Percentiles rank a stretch among this genome's conserved stretches.
phyloP scores from a whole-genome alignment of 2,888 invertebrate species.

The Alviniconcha strummeri region DNA sequence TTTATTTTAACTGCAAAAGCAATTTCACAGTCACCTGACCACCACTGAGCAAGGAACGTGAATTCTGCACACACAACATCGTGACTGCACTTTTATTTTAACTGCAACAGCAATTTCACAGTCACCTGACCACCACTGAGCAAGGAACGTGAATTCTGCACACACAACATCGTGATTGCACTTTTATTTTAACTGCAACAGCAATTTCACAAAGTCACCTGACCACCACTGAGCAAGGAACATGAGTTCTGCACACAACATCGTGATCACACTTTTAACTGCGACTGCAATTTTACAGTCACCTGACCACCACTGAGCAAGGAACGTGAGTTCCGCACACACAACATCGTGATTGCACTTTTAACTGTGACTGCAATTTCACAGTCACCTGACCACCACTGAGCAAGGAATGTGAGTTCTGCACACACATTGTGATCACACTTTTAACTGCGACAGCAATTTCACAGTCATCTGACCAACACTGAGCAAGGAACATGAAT shows the following conservation, averaged over 20 bases:
- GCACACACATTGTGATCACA: constrained; percentile 65
- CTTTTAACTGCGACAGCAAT: no score
- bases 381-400: constrained; percentile 89
- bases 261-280: no score
- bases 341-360: no score
- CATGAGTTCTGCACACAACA: constrained; percentile 76
- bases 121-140: constrained; percentile 92
- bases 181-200: no score
- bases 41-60: constrained; percentile 95
- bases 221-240: no score
- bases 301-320: constrained; percentile 95
- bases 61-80: constrained; percentile 81
- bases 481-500: constrained; percentile 92
- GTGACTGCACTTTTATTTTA: no score
- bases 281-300: background rate
- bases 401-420: constrained; percentile 93
- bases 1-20: no score
- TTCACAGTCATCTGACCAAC: constrained; percentile 84
- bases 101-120: background rate
- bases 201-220: background rate
- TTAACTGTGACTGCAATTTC: no score
- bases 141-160: constrained; percentile 91
- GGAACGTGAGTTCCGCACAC: constrained; percentile 89
- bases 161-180: constrained; percentile 49
- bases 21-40: constrained; percentile 79